These are phyloP conservation scores for Catharus ustulatus DNA, from an alignment of 2,797 vertebrate species.

Conservation along the genomic window DNA sequence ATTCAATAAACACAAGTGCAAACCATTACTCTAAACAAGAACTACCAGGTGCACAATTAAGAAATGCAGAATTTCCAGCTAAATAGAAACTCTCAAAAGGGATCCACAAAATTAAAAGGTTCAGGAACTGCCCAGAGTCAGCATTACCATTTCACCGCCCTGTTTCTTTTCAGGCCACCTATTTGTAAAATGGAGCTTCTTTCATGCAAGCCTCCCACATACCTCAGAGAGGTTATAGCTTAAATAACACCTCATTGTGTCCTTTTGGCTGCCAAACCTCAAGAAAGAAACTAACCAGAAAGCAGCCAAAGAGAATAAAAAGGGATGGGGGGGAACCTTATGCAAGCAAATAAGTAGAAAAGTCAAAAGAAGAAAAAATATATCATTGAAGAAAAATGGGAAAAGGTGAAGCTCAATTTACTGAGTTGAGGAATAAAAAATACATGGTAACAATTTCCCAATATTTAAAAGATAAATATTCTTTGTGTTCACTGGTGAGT, in stretches of 20 bases:
- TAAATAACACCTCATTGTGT: not conserved
- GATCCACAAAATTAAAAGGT: not conserved
- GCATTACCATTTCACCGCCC: not conserved
- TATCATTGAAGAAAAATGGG: not conserved
- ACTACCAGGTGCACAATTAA: not conserved
- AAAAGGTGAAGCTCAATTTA: not conserved
- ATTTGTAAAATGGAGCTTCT: not conserved
- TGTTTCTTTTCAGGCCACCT: not conserved
- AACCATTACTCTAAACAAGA: not conserved
- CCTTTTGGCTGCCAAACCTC: not conserved
- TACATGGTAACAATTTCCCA: not conserved
- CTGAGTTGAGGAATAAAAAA: not conserved
- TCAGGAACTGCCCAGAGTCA: not conserved
- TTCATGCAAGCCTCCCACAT: not conserved
- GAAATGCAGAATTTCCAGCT: not conserved
- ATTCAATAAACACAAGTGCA: not conserved
- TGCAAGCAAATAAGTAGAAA: not conserved
- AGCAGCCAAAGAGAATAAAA: not conserved
- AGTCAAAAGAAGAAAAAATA: not conserved
- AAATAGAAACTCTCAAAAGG: not conserved
- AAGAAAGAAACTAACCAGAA: not conserved
- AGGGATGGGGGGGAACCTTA: not conserved
- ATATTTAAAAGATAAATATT: not conserved
- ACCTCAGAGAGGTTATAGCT: not conserved
- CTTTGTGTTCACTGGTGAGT: not conserved